Conservation (phyloP, 2,113 vertebrate species). For the Eudyptes chrysolophus region DNA sequence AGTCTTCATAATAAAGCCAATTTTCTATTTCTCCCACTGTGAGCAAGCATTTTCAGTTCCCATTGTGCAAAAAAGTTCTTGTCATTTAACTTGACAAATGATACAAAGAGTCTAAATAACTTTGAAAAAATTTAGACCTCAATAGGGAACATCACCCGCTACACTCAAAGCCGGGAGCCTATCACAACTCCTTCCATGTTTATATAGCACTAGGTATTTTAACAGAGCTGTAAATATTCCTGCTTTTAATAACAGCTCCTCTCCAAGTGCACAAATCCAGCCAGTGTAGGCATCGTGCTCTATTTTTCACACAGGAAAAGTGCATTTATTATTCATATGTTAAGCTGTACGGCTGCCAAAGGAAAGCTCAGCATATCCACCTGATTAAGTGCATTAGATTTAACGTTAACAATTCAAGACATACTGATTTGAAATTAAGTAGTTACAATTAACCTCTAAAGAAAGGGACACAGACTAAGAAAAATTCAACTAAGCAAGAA, state of each 20-base stretch:
- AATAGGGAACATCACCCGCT: not conserved
- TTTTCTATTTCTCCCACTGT: not conserved
- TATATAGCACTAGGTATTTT: not conserved
- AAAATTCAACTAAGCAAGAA: not conserved
- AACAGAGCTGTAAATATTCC: not conserved
- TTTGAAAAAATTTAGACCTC: not conserved
- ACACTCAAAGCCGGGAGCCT: not conserved
- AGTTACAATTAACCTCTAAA: not conserved
- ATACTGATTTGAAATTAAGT: not conserved
- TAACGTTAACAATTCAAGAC: not conserved
- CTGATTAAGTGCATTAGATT: not conserved
- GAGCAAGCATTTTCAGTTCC: not conserved
- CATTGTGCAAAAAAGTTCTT: not conserved
- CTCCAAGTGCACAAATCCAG: not conserved
- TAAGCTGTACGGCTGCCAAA: not conserved
- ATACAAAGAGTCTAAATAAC: not conserved
- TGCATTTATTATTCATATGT: not conserved
- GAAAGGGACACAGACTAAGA: not conserved
- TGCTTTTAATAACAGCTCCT: not conserved
- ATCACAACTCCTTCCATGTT: not conserved
- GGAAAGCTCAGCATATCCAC: not conserved
- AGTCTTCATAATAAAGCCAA: not conserved
- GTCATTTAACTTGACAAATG: not conserved
- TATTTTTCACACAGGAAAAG: not conserved
- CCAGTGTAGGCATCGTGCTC: accelerated